Evolutionary conservation across 1,140 invertebrate species (phyloP).

Genomic region (Rhynchophorus ferrugineus): DNA sequence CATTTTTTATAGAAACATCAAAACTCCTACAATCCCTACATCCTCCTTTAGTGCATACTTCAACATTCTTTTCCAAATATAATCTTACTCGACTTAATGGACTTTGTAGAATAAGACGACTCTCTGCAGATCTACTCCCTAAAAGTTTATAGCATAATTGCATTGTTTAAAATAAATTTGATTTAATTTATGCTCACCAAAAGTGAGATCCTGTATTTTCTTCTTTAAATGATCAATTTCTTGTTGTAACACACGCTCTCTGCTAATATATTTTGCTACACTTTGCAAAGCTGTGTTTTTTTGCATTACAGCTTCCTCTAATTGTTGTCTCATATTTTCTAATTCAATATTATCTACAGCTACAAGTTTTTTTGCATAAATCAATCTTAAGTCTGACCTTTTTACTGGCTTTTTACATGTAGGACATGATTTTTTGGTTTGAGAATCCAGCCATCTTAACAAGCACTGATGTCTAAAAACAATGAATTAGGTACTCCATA

Average conservation of each 20-base stretch:
- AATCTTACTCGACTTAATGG: constrained; percentile 40
- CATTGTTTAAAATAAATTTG: too few relatives aligned
- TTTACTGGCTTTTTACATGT: constrained; percentile 74
- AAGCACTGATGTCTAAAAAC: constrained; percentile 81
- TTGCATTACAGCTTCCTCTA: constrained; percentile 42
- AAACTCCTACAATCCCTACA: constrained; percentile 75
- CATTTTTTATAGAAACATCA: constrained; percentile 49
- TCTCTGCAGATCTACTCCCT: constrained; percentile 10
- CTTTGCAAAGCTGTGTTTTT: constrained; percentile 43
- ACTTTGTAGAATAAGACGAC: constrained; percentile 8
- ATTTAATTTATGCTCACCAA: constrained; percentile 1
- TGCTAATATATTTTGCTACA: constrained; percentile 38
- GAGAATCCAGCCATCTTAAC: constrained; percentile 62
- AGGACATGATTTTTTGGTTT: constrained; percentile 57
- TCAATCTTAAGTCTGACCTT: constrained; percentile 60
- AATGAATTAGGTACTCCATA: constrained; percentile 50
- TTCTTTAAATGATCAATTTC: constrained; percentile 36
- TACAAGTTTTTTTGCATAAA: constrained; percentile 50
- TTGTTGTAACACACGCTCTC: constrained; percentile 28
- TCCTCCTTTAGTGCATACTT: constrained; percentile 57
- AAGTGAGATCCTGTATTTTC: constrained; percentile 32
- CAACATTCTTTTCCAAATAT: constrained; percentile 53
- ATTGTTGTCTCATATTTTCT: constrained; percentile 45
- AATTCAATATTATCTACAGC: constrained; percentile 47
- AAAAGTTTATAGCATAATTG: too few relatives aligned